phyloP scores from a whole-genome alignment of 2,113 vertebrate genomes.

The Oxygymnocypris stewartii region DNA sequence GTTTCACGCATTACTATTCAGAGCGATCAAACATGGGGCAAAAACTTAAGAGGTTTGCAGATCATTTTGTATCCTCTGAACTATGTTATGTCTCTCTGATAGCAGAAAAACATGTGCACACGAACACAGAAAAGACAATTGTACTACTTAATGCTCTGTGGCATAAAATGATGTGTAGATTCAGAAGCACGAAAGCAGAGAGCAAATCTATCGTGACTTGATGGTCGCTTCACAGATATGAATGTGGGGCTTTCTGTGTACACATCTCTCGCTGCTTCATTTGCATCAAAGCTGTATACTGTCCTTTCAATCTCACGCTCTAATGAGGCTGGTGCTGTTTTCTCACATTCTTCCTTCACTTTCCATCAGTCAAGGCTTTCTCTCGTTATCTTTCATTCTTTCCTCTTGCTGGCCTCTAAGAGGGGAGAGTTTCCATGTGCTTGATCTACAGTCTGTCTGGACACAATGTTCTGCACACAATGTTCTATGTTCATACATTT shows the following conservation, averaged over 20 bases:
- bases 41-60: neutral
- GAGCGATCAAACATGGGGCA: neutral
- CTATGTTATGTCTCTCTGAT: neutral
- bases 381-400: neutral
- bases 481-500: neutral
- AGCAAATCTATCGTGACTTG: neutral
- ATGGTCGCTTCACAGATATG: neutral
- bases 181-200: neutral
- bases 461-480: neutral
- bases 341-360: neutral
- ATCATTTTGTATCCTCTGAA: neutral
- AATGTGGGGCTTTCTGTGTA: neutral
- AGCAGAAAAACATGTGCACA: neutral
- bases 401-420: too few species aligned
- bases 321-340: neutral
- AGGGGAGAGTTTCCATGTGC: too few species aligned
- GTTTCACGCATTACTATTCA: neutral
- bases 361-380: neutral
- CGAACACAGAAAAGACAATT: neutral
- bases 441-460: too few species aligned
- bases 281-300: neutral
- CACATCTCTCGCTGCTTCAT: neutral
- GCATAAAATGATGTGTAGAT: neutral
- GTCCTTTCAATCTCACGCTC: neutral
- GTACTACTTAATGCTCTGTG: neutral